phyloP scores from a whole-genome alignment of 2,888 invertebrate genomes.

The Heliconius sara region DNA sequence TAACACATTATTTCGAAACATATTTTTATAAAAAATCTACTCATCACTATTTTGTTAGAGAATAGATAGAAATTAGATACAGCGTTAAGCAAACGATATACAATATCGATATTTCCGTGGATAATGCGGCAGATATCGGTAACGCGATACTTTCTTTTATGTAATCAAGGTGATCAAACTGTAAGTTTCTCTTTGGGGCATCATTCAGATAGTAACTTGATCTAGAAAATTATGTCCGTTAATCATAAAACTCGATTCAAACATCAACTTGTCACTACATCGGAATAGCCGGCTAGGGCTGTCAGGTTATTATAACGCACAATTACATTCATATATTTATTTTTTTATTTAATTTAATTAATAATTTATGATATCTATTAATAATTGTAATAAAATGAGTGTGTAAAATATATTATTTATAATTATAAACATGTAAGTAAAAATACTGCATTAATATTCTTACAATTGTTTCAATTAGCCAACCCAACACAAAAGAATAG shows the following conservation, averaged over 20 bases:
- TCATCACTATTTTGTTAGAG: background rate
- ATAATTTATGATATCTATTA: background rate
- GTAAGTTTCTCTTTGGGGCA: conserved; percentile 43
- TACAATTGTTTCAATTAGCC: background rate
- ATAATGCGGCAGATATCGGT: conserved; percentile 35
- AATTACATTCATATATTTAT: no score
- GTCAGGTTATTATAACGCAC: background rate
- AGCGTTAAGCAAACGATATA: conserved; percentile 6
- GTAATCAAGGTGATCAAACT: conserved; percentile 39
- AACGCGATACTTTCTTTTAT: conserved; percentile 41
- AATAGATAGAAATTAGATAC: conserved; percentile 9
- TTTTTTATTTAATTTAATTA: no score
- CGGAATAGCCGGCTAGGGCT: conserved; percentile 32
- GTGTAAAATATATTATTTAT: background rate
- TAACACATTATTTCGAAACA: background rate
- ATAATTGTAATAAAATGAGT: background rate
- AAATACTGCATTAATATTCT: background rate
- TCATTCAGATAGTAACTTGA: conserved; percentile 50
- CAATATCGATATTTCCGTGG: conserved; percentile 19
- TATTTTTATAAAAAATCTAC: background rate
- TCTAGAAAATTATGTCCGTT: conserved; percentile 47
- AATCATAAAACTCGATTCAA: conserved; percentile 47
- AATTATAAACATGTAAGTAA: background rate
- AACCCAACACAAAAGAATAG: background rate
- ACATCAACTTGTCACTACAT: conserved; percentile 47